Percentiles rank a stretch among this genome's conserved stretches.
phyloP scores from a whole-genome alignment of 2,888 invertebrate species.

The Lepidochrysops patricia region DNA sequence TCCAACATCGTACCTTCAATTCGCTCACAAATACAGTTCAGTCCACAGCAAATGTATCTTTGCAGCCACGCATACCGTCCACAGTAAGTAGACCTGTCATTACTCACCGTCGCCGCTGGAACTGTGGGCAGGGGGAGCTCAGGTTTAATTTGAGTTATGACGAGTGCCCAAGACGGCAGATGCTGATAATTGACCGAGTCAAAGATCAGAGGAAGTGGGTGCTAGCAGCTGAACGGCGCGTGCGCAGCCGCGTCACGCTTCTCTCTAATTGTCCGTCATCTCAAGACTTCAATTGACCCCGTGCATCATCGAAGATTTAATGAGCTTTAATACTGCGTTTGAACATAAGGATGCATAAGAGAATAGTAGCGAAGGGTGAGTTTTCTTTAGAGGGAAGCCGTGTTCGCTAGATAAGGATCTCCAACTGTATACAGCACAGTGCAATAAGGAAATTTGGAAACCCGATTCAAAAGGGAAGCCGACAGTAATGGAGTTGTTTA shows the following conservation, averaged over 20 bases:
- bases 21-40: slow-evolving; percentile 15
- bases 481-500: too few relatives aligned
- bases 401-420: too few relatives aligned
- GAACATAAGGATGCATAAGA: not conserved
- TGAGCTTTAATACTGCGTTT: slow-evolving; percentile 3
- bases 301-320: slow-evolving; percentile 15
- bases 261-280: slow-evolving; percentile 40
- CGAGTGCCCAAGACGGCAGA: slow-evolving; percentile 54
- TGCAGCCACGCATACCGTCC: slow-evolving; percentile 27
- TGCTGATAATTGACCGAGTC: slow-evolving; percentile 66
- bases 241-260: slow-evolving; percentile 43
- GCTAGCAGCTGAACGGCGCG: slow-evolving; percentile 40
- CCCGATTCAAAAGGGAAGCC: too few relatives aligned
- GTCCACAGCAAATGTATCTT: slow-evolving; percentile 28
- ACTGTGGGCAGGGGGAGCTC: slow-evolving; percentile 35
- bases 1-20: slow-evolving; percentile 17
- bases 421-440: too few relatives aligned
- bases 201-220: slow-evolving; percentile 71
- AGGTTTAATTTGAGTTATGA: slow-evolving; percentile 36
- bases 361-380: too few relatives aligned
- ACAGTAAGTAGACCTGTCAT: slow-evolving; percentile 34
- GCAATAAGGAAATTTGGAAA: too few relatives aligned
- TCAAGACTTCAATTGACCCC: slow-evolving; percentile 21
- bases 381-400: too few relatives aligned
- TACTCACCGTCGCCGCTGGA: slow-evolving; percentile 22